A percentile compares a stretch with the other conserved stretches of the same genome.
Evolutionary conservation across 1,140 invertebrate genomes (phyloP).

Genomic region (Bombus balteatus): DNA sequence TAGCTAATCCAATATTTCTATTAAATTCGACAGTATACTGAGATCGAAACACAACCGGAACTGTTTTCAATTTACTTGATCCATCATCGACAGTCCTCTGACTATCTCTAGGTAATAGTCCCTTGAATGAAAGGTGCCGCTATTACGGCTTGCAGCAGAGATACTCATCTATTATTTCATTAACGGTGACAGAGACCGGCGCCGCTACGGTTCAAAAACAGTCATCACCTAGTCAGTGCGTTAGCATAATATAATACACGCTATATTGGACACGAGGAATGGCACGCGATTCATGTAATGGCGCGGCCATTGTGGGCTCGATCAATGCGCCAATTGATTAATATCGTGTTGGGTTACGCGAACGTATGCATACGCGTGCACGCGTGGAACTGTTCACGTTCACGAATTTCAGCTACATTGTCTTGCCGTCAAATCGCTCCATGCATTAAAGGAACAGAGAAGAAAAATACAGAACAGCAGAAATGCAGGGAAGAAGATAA

Average conservation of each 20-base stretch:
- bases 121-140: not conserved
- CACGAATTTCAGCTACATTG: slow-evolving; percentile 32
- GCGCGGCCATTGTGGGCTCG: slow-evolving; percentile 65
- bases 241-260: slow-evolving; percentile 59
- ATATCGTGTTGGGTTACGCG: slow-evolving; percentile 59
- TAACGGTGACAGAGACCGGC: slow-evolving; percentile 49
- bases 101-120: no score
- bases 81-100: not conserved
- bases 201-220: slow-evolving; percentile 57
- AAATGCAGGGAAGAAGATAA: not conserved
- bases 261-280: slow-evolving; percentile 35
- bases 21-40: not conserved
- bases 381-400: slow-evolving; percentile 16
- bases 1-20: no score
- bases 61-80: not conserved
- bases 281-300: slow-evolving; percentile 54
- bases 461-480: no score
- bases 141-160: not conserved
- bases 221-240: slow-evolving; percentile 39
- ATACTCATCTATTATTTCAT: slow-evolving; percentile 61
- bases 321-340: slow-evolving; percentile 75
- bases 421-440: not conserved
- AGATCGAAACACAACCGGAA: not conserved
- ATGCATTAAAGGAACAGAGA: not conserved
- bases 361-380: slow-evolving; percentile 41